Evolutionary conservation across 1,140 invertebrate species (phyloP).

Genomic region (Sminthurides bifidus): DNA sequence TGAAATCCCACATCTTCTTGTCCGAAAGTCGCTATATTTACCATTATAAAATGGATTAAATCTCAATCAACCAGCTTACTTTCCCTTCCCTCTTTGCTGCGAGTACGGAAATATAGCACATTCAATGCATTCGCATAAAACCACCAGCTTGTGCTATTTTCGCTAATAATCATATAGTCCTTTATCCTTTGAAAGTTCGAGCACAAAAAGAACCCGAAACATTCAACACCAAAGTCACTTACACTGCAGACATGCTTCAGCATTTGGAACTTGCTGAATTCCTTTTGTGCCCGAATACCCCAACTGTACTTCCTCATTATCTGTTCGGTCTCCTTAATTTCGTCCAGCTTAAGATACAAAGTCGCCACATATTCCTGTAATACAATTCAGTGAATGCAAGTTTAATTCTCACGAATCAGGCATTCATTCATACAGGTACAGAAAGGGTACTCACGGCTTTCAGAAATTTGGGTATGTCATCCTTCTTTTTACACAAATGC

Average conservation of each 20-base stretch:
- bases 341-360: slow-evolving; percentile 14
- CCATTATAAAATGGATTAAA: background rate
- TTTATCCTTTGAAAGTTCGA: too few species aligned
- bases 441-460: slow-evolving; percentile 13
- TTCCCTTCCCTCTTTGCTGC: too few species aligned
- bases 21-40: slow-evolving; percentile 10
- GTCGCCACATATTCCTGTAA: slow-evolving; percentile 20
- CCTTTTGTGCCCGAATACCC: slow-evolving; percentile 23
- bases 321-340: slow-evolving; percentile 10
- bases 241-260: slow-evolving; percentile 24
- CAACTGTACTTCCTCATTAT: slow-evolving; percentile 15
- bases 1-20: slow-evolving; percentile 8
- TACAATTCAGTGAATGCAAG: background rate
- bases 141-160: too few species aligned
- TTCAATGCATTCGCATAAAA: too few species aligned
- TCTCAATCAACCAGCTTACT: background rate
- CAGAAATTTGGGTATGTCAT: slow-evolving; percentile 20
- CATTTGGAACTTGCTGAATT: slow-evolving; percentile 22
- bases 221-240: background rate
- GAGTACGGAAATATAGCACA: too few species aligned
- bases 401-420: background rate
- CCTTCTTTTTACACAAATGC: background rate
- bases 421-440: background rate
- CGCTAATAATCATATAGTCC: too few species aligned
- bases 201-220: background rate